Evolutionary conservation across 2,888 invertebrate species (phyloP), one percentile per base, ranked within the genome.

Genomic region (Eristalis arbustorum): DNA sequence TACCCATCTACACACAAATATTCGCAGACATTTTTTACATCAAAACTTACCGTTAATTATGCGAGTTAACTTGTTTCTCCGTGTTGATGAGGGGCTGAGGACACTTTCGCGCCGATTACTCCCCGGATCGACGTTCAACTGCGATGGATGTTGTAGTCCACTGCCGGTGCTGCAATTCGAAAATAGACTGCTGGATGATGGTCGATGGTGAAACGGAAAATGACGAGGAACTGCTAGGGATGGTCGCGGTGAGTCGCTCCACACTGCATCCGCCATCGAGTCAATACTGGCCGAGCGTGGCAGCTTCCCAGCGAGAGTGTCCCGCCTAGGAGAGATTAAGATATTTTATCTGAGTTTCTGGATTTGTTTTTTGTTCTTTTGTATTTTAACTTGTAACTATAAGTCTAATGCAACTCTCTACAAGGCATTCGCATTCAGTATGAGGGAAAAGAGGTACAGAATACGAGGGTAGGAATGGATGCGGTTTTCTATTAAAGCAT

Each of bases 211-310:
- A 89, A 92, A 92, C 76, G 91, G 90, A 64, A 91, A 91, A 11
- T 89, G 88, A 18, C 88, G 88, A 71, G 92, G 90, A 75, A 91
- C 92, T 72, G 93, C 92, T 69, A 92, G 89, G 61, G 92, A 93
- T 89, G 91, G 92, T 85, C 90, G 91, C 22, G 92, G 92, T 83
- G 92, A 90, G 88, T 94, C 94, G 87, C 94, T 94, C 93, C 96
- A 96, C 10, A 95, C 95, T 1, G 96, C 95, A 90, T 96, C 96
- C 73, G 96, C 96, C 92, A 96, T 94, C 0, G 96, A 96, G 93
- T 97, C 97, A 91, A 96, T 97, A 92, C 96, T 96, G 88, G 96
- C 95, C 81, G 97, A 97, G 3, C 97, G 95, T 5, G 96, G 96
- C 13, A 96, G 10, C 49, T 88, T 88, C 56, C 82, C 87, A 71